Percentiles rank a stretch among this genome's conserved stretches.
phyloP scores from a whole-genome alignment of 2,113 vertebrate genomes.

The Siniperca knerii region DNA sequence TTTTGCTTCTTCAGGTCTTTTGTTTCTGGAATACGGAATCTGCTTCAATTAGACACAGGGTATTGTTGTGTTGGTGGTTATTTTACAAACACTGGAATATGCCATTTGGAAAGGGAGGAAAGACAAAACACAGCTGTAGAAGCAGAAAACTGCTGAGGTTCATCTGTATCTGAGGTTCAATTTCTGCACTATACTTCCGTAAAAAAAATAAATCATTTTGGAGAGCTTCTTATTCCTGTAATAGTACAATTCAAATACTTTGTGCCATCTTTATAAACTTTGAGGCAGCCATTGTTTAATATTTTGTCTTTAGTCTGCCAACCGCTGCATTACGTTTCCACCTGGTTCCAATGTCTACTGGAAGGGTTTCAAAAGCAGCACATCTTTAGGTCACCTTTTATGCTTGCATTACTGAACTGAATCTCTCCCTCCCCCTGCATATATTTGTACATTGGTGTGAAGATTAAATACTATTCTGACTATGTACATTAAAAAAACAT shows the following conservation, averaged over 20 bases:
- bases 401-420: background rate
- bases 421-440: background rate
- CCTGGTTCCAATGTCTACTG: no score
- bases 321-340: no score
- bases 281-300: background rate
- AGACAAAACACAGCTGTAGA: background rate
- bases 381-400: background rate
- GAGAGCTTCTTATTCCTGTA: background rate
- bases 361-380: background rate
- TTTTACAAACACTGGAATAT: background rate
- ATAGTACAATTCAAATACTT: background rate
- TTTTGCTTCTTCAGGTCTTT: background rate
- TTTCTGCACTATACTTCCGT: no score
- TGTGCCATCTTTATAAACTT: background rate
- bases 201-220: background rate
- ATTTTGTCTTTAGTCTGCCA: background rate
- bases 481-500: no score
- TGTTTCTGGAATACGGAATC: background rate
- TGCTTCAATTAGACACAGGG: no score
- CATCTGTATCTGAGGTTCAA: no score
- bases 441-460: no score
- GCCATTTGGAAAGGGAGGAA: background rate
- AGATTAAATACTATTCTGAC: background rate
- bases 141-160: background rate
- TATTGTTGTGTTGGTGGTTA: background rate